Evolutionary conservation across 2,888 invertebrate species (phyloP).

Genomic region (Notodonta dromedarius): DNA sequence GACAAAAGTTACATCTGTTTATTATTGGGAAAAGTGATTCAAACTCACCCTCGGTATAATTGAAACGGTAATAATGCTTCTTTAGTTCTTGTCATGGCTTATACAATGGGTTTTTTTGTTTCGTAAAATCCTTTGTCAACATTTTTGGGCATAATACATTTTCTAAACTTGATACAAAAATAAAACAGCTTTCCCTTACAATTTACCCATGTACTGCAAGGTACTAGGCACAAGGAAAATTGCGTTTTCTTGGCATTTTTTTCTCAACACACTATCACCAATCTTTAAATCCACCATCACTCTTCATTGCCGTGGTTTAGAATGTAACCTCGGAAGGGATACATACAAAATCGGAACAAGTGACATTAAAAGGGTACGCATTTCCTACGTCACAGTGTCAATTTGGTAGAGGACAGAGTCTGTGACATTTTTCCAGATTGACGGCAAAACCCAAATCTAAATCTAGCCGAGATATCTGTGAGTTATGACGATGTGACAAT

Average conservation of each 20-base stretch:
- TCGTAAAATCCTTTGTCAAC: too few species aligned
- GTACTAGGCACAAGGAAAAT: too few species aligned
- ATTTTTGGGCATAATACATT: too few species aligned
- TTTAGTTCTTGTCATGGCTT: neutral
- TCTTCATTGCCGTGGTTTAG: conserved; percentile 11
- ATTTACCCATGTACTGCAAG: too few species aligned
- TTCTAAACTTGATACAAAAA: too few species aligned
- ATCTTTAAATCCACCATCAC: neutral
- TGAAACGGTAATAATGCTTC: conserved; percentile 37
- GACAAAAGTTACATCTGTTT: conserved; percentile 50
- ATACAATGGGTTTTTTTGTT: too few species aligned
- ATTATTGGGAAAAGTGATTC: conserved; percentile 44
- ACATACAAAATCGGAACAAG: conserved; percentile 36
- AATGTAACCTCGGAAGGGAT: conserved; percentile 16
- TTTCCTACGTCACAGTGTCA: conserved; percentile 56
- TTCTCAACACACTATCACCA: neutral
- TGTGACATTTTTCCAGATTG: conserved; percentile 53
- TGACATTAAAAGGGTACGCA: conserved; percentile 56
- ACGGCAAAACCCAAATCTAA: conserved; percentile 51
- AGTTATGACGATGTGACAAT: conserved; percentile 47
- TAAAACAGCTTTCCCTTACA: too few species aligned
- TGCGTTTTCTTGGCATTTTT: too few species aligned
- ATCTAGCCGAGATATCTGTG: conserved; percentile 44
- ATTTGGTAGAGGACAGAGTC: conserved; percentile 45
- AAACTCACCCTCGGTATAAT: conserved; percentile 41